These are phyloP conservation scores for Actinostola sp. DNA, from an alignment of 92 coral and sea anemone genomes.

Conservation along the genomic window DNA sequence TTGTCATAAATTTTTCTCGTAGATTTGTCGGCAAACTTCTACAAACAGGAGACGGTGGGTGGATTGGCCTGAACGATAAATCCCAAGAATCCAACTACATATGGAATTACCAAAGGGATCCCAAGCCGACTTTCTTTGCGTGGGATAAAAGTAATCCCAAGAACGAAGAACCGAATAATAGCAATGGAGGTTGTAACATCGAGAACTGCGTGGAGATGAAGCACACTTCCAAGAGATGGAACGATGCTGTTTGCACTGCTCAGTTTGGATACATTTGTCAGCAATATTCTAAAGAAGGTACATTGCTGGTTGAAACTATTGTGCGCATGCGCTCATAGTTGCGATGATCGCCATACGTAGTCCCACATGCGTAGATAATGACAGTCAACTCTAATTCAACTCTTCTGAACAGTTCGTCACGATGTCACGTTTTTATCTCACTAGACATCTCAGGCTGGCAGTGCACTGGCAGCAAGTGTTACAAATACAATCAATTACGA, in stretches of 20 bases:
- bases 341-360: too few relatives aligned
- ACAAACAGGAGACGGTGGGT: constrained; percentile 83
- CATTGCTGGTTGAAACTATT: too few relatives aligned
- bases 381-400: too few relatives aligned
- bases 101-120: constrained; percentile 83
- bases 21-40: constrained; percentile 85
- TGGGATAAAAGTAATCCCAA: constrained; percentile 80
- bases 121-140: constrained; percentile 55
- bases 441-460: constrained; percentile 72
- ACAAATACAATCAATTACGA: constrained; percentile 56
- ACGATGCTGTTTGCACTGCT: constrained; percentile 92
- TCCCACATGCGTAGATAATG: too few relatives aligned
- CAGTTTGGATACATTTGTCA: constrained; percentile 79
- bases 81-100: constrained; percentile 70
- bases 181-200: constrained; percentile 79
- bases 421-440: not conserved
- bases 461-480: constrained; percentile 73
- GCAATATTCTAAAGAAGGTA: constrained; percentile 47
- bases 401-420: too few relatives aligned
- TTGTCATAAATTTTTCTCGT: not conserved
- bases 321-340: not conserved
- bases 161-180: constrained; percentile 77
- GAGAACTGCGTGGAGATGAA: constrained; percentile 95
- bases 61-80: constrained; percentile 96
- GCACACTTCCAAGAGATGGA: constrained; percentile 77